Evolutionary conservation across 2,113 vertebrate genomes (phyloP), one percentile per base, ranked within the genome.

Genomic region (Erinaceus europaeus): DNA sequence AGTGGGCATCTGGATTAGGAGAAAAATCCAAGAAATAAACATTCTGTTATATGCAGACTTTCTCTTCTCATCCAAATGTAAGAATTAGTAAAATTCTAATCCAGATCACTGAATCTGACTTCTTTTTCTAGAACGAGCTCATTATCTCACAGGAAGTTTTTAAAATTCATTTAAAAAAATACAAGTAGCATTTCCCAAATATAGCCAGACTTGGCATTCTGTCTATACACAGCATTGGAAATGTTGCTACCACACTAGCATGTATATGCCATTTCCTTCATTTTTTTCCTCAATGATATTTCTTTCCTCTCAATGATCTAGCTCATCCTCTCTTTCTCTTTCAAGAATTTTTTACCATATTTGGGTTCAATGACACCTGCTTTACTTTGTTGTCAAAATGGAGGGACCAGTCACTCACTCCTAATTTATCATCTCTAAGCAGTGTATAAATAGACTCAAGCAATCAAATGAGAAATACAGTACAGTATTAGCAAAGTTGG

Each of bases 351-450:
- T 69, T 74, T 59, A 83, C 44, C 40, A 38, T 25, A 84, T 62
- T 64, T 57, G 20, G 11, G 8, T n/a, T 81, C 75, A 71, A 8
- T 71, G 40, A 21, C 27, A 38, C 36, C 7, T 38, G 9, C 64
- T 75, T 88, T 61, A 72, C 76, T 82, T 88, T 88, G 38, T 12
- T 65, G 4, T 21, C 78, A 55, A 44, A 88, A 87, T 9, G 42
- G n/a, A 38, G 12, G 9, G 9, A 55, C n/a, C 14, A 27, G 62
- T 74, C 14, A 34, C 5, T 80, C 68, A 55, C 32, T 68, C 29
- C 21, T 90, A 55, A 62, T 61, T 72, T 68, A 64, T 78, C 46
- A 46, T 11, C 48, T 88, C 40, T 38, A 84, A 74, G 9, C 25
- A 42, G 15, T 77, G 65, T 65, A 55, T 36, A 50, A 61, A 69